Evolutionary conservation across 64 coral and sea anemone genomes (phyloP).

Genomic region (Actinia equina): DNA sequence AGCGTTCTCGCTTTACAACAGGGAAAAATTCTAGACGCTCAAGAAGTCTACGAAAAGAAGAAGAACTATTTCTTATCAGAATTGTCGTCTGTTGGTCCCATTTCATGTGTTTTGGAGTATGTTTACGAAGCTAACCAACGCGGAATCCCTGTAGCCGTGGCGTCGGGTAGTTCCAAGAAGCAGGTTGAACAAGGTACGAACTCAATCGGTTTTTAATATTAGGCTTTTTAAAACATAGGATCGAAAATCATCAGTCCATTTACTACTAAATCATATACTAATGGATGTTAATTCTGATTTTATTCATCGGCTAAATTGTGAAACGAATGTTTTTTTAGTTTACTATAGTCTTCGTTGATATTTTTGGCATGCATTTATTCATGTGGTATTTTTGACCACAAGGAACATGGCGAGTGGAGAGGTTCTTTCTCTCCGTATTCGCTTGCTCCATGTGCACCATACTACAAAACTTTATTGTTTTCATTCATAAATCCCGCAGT

Average conservation of each 20-base stretch:
- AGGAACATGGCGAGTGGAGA: neutral
- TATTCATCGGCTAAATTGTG: too few species aligned
- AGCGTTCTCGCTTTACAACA: constrained; percentile 68
- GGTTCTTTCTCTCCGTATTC: neutral
- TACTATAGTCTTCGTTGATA: too few species aligned
- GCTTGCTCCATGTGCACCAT: neutral
- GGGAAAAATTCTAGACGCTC: constrained; percentile 69
- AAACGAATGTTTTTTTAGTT: too few species aligned
- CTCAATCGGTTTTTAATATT: too few species aligned
- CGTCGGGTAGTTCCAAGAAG: constrained; percentile 81
- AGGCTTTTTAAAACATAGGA: neutral
- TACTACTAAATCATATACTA: neutral
- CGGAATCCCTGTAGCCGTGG: constrained; percentile 80
- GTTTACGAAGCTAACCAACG: constrained; percentile 52
- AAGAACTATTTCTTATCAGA: constrained; percentile 72
- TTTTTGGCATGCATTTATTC: constrained; percentile 3
- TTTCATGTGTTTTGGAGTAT: constrained; percentile 75
- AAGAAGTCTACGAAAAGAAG: constrained; percentile 88
- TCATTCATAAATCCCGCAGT: neutral
- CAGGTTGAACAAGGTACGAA: constrained; percentile 91
- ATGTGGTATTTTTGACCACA: neutral
- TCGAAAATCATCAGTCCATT: neutral
- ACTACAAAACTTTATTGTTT: neutral
- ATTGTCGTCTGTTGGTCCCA: constrained; percentile 40
- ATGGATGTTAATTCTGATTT: neutral